Base-by-base conservation (phyloP, 2,888 invertebrate species). In the Tenthredo mesomela region DNA sequence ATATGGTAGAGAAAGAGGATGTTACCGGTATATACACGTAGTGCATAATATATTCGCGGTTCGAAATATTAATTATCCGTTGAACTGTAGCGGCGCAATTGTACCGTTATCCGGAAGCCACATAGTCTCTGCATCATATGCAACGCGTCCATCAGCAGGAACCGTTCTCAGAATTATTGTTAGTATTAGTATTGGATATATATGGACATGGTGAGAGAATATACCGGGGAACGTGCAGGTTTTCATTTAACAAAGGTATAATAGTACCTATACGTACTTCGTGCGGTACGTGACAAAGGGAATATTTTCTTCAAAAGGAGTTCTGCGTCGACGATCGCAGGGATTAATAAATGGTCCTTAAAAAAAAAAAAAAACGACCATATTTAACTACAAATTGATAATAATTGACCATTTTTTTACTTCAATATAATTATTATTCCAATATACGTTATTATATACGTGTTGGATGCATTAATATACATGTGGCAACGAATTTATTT, bases 81-180 rank as follows among this genome's bases (percentile, higher is more conserved):
- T 9, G 12, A 82, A 75, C 73, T 40, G 43, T 73, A 73, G 50
- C 65, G 73, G 85, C 88, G 89, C 89, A 90, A 86, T 78, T 85
- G 86, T 89, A 91, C 92, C 92, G 92, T 92, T 92, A 92, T 89
- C 90, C 91, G 92, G 91, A 91, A 92, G 92, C 86, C 5, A n/a
- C n/a, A n/a, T n/a, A 54, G 10, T 54, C 61, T 40, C 40, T 80
- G 80, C 80, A 80, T 33, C 73, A 73, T n/a, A 54, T 73, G 73
- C 73, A 73, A 40, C 40, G 73, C 73, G 43, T 54, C 6, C 10
- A 47, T 10, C 67, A 43, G 43, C 67, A 67, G 73, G 25, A 47
- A 73, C 73, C 73, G 73, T 73, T 73, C 67, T 18, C 18, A 67
- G 67, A 67, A 67, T n/a, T n/a, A n/a, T n/a, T n/a, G 43, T 21